A percentile compares a stretch with the other conserved stretches of the same genome.
Conservation (phyloP, 2,888 invertebrate genomes). For the Unio delphinus region DNA sequence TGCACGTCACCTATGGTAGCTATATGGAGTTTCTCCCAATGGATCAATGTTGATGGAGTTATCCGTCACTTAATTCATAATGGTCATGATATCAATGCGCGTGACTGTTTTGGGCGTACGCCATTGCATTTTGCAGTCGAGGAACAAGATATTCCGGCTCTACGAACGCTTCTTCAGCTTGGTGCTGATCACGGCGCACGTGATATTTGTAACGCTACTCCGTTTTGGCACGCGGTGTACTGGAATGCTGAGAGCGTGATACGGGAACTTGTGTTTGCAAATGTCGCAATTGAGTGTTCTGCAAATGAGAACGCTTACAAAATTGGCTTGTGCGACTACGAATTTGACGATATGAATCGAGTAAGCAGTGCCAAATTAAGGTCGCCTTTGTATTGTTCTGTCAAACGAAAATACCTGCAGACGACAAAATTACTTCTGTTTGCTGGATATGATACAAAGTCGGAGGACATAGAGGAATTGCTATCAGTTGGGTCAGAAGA, state of each 20-base stretch:
- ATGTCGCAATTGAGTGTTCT: slow-evolving; percentile 22
- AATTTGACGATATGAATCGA: background rate
- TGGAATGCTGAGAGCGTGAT: slow-evolving; percentile 38
- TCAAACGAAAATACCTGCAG: slow-evolving; percentile 22
- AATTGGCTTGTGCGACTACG: slow-evolving; percentile 20
- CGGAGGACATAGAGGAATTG: slow-evolving; percentile 23
- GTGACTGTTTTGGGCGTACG: slow-evolving; percentile 23
- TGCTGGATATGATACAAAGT: slow-evolving; percentile 18
- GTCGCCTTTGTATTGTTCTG: slow-evolving; percentile 19
- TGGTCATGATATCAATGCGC: slow-evolving; percentile 21
- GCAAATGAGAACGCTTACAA: slow-evolving; percentile 29
- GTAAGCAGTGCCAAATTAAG: background rate
- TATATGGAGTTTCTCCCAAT: slow-evolving; percentile 34
- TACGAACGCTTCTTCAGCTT: slow-evolving; percentile 23
- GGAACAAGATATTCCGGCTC: slow-evolving; percentile 25
- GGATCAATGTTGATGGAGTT: slow-evolving; percentile 26
- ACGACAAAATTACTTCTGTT: slow-evolving; percentile 21
- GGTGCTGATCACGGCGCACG: slow-evolving; percentile 23
- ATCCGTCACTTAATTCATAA: slow-evolving; percentile 14
- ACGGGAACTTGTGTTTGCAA: slow-evolving; percentile 32
- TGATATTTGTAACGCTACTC: slow-evolving; percentile 29
- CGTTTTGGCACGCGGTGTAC: slow-evolving; percentile 36
- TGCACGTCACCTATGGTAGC: slow-evolving; percentile 15
- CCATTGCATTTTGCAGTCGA: slow-evolving; percentile 32
- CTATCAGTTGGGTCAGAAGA: slow-evolving; percentile 14